Evolutionary conservation across 2,888 invertebrate genomes (phyloP).

Genomic region (Nomada fabriciana): DNA sequence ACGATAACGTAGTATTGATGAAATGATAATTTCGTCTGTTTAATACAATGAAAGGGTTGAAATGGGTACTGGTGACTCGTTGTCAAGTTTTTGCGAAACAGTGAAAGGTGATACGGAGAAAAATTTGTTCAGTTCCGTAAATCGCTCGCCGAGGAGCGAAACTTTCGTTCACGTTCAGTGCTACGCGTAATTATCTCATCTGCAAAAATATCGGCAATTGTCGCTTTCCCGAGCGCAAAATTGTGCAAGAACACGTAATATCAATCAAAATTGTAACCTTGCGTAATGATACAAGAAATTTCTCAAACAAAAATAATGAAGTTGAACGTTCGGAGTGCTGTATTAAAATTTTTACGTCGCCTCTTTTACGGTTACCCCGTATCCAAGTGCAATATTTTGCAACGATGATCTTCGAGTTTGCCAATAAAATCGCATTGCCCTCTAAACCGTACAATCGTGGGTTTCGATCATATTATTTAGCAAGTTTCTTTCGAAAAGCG

Average conservation of each 20-base stretch:
- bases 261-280: background rate
- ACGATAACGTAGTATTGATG: background rate
- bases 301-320: background rate
- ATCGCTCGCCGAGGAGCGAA: constrained; percentile 9
- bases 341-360: background rate
- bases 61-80: background rate
- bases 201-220: constrained; percentile 7
- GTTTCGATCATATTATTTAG: constrained; percentile 6
- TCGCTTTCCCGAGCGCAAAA: background rate
- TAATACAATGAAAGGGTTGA: background rate
- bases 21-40: background rate
- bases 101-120: constrained; percentile 51
- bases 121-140: constrained; percentile 38
- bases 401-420: background rate
- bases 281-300: background rate
- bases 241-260: background rate
- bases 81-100: constrained; percentile 37
- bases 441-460: constrained; percentile 8
- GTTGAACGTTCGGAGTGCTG: background rate
- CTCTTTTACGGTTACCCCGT: background rate
- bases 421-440: background rate
- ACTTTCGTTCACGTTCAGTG: constrained; percentile 11
- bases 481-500: constrained; percentile 50
- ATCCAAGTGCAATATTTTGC: background rate
- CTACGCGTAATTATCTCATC: constrained; percentile 19